These are phyloP conservation scores for Notospermus geniculatus DNA, from an alignment of 1,140 invertebrate species.

Conservation along the genomic window DNA sequence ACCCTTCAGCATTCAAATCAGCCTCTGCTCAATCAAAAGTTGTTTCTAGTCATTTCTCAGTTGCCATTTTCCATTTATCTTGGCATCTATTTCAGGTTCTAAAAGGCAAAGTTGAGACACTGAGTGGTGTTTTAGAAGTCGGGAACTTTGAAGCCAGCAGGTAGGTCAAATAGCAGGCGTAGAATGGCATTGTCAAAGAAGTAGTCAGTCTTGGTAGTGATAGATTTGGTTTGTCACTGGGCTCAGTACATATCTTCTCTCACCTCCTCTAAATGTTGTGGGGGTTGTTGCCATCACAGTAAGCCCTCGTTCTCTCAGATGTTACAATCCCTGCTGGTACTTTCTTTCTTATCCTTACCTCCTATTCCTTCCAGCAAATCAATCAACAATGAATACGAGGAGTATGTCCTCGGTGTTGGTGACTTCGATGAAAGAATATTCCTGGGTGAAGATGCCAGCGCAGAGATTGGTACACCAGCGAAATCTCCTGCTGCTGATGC, in stretches of 20 bases:
- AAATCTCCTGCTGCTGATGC: slow-evolving; percentile 55
- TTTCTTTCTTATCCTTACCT: not conserved
- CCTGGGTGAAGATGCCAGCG: slow-evolving; percentile 66
- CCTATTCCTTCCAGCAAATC: slow-evolving; percentile 66
- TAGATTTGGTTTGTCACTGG: not conserved
- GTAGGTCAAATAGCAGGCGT: slow-evolving; percentile 31
- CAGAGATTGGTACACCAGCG: slow-evolving; percentile 70
- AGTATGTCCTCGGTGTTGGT: slow-evolving; percentile 83
- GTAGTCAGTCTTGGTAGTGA: no score
- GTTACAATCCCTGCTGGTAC: no score
- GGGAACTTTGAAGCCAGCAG: slow-evolving; percentile 56
- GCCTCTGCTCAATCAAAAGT: no score
- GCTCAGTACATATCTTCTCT: no score
- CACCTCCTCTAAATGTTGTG: no score
- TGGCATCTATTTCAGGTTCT: slow-evolving; percentile 43
- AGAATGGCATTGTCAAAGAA: no score
- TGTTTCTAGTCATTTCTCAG: no score
- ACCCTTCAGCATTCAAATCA: no score
- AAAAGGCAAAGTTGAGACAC: slow-evolving; percentile 50
- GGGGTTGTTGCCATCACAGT: no score
- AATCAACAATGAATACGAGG: slow-evolving; percentile 85
- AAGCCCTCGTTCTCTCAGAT: no score
- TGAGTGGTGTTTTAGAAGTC: slow-evolving; percentile 52
- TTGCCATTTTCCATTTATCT: not conserved
- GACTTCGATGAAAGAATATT: slow-evolving; percentile 97